Base-by-base conservation (phyloP, 2,797 vertebrate species). In the Gallinago nigripennis region DNA sequence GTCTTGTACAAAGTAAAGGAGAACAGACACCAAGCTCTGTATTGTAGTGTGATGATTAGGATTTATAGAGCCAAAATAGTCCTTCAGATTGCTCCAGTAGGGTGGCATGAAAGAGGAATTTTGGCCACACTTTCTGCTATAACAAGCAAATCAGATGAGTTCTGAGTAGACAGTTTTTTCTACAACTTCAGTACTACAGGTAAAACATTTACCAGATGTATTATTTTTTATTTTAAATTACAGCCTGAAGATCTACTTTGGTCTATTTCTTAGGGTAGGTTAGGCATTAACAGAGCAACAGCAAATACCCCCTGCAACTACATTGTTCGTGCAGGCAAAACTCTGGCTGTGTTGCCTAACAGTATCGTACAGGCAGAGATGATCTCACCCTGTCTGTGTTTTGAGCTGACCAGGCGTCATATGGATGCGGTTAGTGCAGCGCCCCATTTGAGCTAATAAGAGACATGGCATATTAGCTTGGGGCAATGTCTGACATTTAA, bases 371-470 rank as follows among this genome's bases (percentile, higher is more conserved):
- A 57, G 84, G 93, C 85, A 77, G 86, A 33, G 82, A 77, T 92
- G 81, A 95, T 72, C 91, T 96, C 92, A 77, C 56, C 68, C 78
- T 66, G 86, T 56, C 88, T 84, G 63, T 1, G 12, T 82, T 93
- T 85, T 39, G 64, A 80, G 91, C 94, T 94, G 95, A 93, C 84
- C 91, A 82, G 63, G 71, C 71, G 6, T 87, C 89, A 63, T 82
- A 87, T 60, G 95, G 94, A 82, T 77, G 82, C 64, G 56, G 84
- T 89, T 92, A 92, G 72, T 24, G 80, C 57, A 23, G n/a, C 54
- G 80, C 66, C 73, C 75, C 0, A 0, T 64, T 75, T 56, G 37
- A 94, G 65, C 75, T 66, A 39, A 4, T 21, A 31, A 84, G 78
- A 77, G 66, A 84, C 0, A 8, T 73, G 91, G 81, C 68, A 15